Percentiles rank a stretch among this genome's conserved stretches.
Conservation (phyloP, 2,888 invertebrate genomes). For the Drosophila cognata region DNA sequence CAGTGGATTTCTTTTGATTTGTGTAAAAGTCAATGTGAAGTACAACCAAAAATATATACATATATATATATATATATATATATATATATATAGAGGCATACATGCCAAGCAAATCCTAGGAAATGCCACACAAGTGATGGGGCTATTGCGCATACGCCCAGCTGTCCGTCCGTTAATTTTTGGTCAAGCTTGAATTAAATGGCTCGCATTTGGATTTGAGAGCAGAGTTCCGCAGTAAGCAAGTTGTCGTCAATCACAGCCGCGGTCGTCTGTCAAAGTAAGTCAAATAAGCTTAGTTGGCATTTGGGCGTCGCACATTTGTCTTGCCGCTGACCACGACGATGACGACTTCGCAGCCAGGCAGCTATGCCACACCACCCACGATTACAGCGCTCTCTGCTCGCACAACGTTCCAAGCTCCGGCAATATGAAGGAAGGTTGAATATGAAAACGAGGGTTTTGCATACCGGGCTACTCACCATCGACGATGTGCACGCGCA, state of each 20-base stretch:
- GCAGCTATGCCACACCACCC: neutral
- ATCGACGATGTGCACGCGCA: slow-evolving; percentile 93
- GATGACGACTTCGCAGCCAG: slow-evolving; percentile 2
- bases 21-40: neutral
- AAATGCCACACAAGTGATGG: neutral
- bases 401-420: slow-evolving; percentile 3
- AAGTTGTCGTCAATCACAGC: slow-evolving; percentile 64
- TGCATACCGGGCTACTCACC: slow-evolving; percentile 87
- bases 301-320: slow-evolving; percentile 61
- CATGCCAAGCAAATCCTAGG: neutral
- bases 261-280: slow-evolving; percentile 64
- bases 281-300: slow-evolving; percentile 69
- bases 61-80: neutral
- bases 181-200: slow-evolving; percentile 9
- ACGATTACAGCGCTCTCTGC: neutral
- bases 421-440: slow-evolving; percentile 9
- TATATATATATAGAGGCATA: neutral
- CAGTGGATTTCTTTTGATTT: neutral
- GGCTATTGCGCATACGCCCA: slow-evolving; percentile 5
- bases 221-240: neutral
- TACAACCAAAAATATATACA: neutral
- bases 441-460: slow-evolving; percentile 42
- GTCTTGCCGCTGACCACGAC: slow-evolving; percentile 42
- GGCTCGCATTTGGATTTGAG: slow-evolving; percentile 5
- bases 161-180: slow-evolving; percentile 5